Evolutionary conservation across 2,113 vertebrate genomes (phyloP), one percentile per base, ranked within the genome.

Genomic region (Orientallactaga bullata): DNA sequence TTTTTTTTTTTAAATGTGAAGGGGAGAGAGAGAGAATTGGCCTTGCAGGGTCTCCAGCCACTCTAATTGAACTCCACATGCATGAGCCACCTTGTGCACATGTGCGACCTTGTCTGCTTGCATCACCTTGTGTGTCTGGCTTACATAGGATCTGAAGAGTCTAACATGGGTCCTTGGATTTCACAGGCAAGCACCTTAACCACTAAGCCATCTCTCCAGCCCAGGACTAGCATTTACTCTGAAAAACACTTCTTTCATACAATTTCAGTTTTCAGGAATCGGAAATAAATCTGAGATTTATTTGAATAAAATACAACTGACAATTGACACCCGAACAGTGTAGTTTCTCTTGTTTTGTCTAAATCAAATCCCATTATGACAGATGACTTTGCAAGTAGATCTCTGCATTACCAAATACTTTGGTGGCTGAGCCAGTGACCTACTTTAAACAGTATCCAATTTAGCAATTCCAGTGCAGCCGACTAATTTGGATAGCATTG

Each of bases 331-430:
- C 85, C 42, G 83, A 81, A 60, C 58, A 51, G 28, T 94, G 37
- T 88, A 63, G 37, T 94, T 95, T 89, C 80, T 93, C 86, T 42
- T 73, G 61, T 89, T 90, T 95, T 84, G 74, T 92, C 76, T 37
- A 80, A 95, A 83, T 89, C 76, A 90, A 9, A 84, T 94, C 80
- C 95, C 84, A 84, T 91, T 80, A 80, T 84, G 89, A 94, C 76
- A 91, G 90, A 88, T 95, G 87, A 90, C 95, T 90, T 95, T 77
- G 89, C 85, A 92, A 79, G 89, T 74, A 85, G 74, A 82, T 92
- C 89, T 95, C 95, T 86, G 61, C 55, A 88, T 95, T 96, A 91
- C 95, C 94, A 89, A 95, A 92, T 72, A 95, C 94, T 96, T 91
- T 47, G 68, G 91, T 77, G 91, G 66, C 63, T 1, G 0, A 94